These are phyloP conservation scores for Acholoe squamosa DNA, from an alignment of 2,888 invertebrate genomes.

Conservation along the genomic window DNA sequence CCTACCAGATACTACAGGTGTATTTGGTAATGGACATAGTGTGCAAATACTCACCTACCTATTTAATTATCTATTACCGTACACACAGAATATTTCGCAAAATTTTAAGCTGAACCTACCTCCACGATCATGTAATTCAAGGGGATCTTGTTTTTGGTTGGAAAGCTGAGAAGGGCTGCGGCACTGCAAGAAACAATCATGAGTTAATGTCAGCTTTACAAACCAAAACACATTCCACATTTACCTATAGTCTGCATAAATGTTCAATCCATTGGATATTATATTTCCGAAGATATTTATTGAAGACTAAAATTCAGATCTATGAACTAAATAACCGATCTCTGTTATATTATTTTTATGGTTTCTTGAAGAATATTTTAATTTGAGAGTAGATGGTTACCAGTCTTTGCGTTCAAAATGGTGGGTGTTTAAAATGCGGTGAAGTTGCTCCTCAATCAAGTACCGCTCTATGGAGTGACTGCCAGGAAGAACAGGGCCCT, in stretches of 20 bases:
- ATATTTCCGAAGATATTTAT: too few species aligned
- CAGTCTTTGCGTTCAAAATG: slow-evolving; percentile 96
- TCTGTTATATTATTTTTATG: too few species aligned
- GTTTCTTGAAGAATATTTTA: too few species aligned
- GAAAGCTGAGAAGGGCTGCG: slow-evolving; percentile 94
- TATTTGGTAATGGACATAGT: too few species aligned
- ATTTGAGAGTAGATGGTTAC: slow-evolving; percentile 81
- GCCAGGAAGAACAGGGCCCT: slow-evolving; percentile 89
- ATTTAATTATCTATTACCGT: background rate
- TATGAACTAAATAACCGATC: too few species aligned
- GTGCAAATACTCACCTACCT: background rate
- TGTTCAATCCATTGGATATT: too few species aligned
- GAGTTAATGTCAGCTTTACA: too few species aligned
- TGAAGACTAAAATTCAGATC: too few species aligned
- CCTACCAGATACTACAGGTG: too few species aligned
- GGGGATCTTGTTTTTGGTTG: slow-evolving; percentile 92
- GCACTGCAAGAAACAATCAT: slow-evolving; percentile 86
- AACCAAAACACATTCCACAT: too few species aligned
- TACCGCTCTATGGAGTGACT: slow-evolving; percentile 98
- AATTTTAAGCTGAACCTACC: slow-evolving; percentile 78
- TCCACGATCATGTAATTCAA: slow-evolving; percentile 99
- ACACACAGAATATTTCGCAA: background rate
- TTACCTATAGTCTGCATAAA: too few species aligned
- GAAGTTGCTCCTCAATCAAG: slow-evolving; percentile 97
- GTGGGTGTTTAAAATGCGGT: slow-evolving; percentile 95